Base-by-base conservation (phyloP, 2,797 vertebrate genomes). In the Triplophysa bombifrons region DNA sequence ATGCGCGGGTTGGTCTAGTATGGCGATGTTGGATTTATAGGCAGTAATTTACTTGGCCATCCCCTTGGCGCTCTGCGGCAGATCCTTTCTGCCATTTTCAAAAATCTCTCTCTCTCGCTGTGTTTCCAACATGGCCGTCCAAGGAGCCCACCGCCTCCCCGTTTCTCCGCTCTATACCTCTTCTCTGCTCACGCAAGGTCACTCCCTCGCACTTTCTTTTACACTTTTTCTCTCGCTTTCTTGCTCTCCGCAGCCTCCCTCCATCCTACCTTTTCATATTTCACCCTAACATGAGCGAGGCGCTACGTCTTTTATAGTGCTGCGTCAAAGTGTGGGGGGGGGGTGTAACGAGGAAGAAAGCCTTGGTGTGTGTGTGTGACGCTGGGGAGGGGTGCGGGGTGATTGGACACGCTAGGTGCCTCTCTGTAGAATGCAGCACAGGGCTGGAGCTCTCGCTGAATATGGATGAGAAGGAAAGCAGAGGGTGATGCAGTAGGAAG, bases 401-500 rank as follows among this genome's bases (percentile, higher is more conserved):
- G 89, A 94, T 94, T 94, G 93, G 93, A 86, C 85, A 61, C 80
- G 79, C 27, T 78, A 85, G 87, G 88, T 84, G 92, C 92, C 93
- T 92, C 90, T 94, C 91, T 86, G 88, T 87, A 85, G 27, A 89
- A 88, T 93, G 91, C 93, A 91, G 93, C 93, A 94, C 92, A 93
- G 90, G 90, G 92, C 93, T 90, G 91, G 91, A 91, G 91, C 88
- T 93, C 91, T 93, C 93, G 91, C 94, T 94, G 93, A 94, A 94
- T 94, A 94, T 94, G 93, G 93, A 94, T 94, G 93, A 94, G 93
- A 94, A 92, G 74, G 92, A 93, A 91, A 92, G 91, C 93, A 93
- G 93, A 93, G 83, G 85, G 80, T 85, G 83, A 89, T 91, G 88
- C 84, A 72, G 87, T 88, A 89, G 86, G 89, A 89, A 89, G 85